A percentile compares a stretch with the other conserved stretches of the same genome.
These are phyloP conservation scores for Limosa lapponica DNA, from an alignment of 2,797 vertebrate genomes.

Conservation along the genomic window DNA sequence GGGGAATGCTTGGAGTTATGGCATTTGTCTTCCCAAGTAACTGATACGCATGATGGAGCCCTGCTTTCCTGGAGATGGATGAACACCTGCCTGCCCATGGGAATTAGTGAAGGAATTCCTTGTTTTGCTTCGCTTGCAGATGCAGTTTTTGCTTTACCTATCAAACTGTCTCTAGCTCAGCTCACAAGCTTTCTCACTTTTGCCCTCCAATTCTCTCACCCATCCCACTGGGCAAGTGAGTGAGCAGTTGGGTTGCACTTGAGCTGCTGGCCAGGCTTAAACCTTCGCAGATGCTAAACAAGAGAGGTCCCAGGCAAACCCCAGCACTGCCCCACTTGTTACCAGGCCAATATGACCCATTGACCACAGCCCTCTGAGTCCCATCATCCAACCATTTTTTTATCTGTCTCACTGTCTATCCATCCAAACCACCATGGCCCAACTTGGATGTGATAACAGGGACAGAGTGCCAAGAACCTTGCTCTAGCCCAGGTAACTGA, in stretches of 20 bases:
- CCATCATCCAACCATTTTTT: rapidly evolving
- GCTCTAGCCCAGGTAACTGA: not conserved
- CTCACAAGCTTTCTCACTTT: not conserved
- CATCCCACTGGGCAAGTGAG: too few species aligned
- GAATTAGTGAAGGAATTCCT: not conserved
- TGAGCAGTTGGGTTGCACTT: rapidly evolving
- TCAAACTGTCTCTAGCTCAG: not conserved
- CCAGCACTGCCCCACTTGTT: rapidly evolving
- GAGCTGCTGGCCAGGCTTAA: not conserved
- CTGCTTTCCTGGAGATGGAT: not conserved
- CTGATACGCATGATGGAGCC: rapidly evolving
- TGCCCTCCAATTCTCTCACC: too few species aligned
- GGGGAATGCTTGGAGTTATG: rapidly evolving
- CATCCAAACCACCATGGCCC: not conserved
- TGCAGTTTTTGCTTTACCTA: not conserved
- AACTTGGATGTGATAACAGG: not conserved
- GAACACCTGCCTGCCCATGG: not conserved
- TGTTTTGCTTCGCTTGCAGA: not conserved
- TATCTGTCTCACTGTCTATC: not conserved
- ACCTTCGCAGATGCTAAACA: not conserved
- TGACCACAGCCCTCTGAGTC: not conserved
- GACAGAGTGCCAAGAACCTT: not conserved
- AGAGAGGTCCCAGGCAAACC: not conserved
- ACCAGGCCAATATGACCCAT: not conserved
- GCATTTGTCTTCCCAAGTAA: not conserved